Percentiles rank a stretch among this genome's conserved stretches.
Conservation (phyloP, 2,888 invertebrate species). For the Teleiodes luculella region DNA sequence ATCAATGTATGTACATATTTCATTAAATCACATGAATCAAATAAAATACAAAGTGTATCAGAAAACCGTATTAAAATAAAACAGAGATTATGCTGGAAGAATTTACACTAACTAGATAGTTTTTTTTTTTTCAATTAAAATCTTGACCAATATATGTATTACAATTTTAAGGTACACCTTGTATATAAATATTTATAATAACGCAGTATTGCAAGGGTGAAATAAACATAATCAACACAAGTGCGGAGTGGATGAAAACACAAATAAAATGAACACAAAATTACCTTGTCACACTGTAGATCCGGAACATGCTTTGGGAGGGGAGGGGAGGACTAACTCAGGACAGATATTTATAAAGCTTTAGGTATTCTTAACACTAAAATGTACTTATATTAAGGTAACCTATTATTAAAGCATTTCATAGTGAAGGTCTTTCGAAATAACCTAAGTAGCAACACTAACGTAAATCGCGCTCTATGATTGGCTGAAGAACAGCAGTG, state of each 20-base stretch:
- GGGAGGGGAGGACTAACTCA: constrained; percentile 47
- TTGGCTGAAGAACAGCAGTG: background rate
- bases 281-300: constrained; percentile 62
- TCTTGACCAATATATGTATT: too few relatives aligned
- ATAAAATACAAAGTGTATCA: too few relatives aligned
- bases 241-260: constrained; percentile 7
- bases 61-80: too few relatives aligned
- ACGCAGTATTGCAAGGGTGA: background rate
- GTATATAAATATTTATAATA: too few relatives aligned
- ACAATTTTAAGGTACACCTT: too few relatives aligned
- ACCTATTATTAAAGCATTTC: constrained; percentile 52
- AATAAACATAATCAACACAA: constrained; percentile 10
- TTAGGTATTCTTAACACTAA: constrained; percentile 36
- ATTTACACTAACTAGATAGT: too few relatives aligned
- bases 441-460: background rate
- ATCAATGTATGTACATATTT: too few relatives aligned
- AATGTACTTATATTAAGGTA: constrained; percentile 34
- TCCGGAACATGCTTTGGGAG: constrained; percentile 69
- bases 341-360: constrained; percentile 38
- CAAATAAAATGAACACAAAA: constrained; percentile 45
- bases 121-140: too few relatives aligned
- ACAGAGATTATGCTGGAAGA: too few relatives aligned
- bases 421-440: constrained; percentile 1
- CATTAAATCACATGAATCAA: too few relatives aligned
- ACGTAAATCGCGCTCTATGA: background rate